Conservation (phyloP, 2,797 vertebrate genomes). For the Prunella strophiata region DNA sequence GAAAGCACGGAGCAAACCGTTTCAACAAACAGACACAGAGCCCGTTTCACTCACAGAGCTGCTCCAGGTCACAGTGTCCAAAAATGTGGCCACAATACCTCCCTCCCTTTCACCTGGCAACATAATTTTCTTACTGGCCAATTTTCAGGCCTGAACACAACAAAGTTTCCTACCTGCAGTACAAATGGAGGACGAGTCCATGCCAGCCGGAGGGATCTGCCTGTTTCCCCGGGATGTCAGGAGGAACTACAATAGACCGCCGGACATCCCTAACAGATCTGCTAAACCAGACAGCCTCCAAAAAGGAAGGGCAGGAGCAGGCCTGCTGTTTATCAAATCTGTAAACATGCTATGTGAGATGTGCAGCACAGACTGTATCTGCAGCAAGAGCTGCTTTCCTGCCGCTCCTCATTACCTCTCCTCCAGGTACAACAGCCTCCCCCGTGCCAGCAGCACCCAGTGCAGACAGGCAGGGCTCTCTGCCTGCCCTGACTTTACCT, state of each 20-base stretch:
- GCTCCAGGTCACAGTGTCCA: neutral
- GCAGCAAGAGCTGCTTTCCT: neutral
- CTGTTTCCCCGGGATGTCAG: neutral
- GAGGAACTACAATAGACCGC: conserved; percentile 22
- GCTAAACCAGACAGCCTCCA: neutral
- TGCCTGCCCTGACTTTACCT: neutral
- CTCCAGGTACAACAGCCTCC: neutral
- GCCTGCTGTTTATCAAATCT: conserved; percentile 15
- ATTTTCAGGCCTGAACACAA: neutral
- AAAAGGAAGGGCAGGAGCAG: conserved; percentile 11
- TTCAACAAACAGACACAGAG: neutral
- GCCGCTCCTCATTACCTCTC: neutral
- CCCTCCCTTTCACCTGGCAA: neutral
- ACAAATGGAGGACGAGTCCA: neutral
- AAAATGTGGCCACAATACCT: neutral
- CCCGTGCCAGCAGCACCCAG: neutral
- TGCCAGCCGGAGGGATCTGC: neutral
- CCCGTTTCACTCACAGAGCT: neutral
- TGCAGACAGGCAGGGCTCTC: neutral
- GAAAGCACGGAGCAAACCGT: neutral
- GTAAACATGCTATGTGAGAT: neutral
- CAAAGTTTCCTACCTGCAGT: conserved; percentile 12
- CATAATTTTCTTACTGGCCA: neutral
- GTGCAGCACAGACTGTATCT: neutral
- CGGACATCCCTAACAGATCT: conserved; percentile 38